Base-by-base conservation (phyloP, 2,113 vertebrate genomes). In the Myotis brandtii region DNA sequence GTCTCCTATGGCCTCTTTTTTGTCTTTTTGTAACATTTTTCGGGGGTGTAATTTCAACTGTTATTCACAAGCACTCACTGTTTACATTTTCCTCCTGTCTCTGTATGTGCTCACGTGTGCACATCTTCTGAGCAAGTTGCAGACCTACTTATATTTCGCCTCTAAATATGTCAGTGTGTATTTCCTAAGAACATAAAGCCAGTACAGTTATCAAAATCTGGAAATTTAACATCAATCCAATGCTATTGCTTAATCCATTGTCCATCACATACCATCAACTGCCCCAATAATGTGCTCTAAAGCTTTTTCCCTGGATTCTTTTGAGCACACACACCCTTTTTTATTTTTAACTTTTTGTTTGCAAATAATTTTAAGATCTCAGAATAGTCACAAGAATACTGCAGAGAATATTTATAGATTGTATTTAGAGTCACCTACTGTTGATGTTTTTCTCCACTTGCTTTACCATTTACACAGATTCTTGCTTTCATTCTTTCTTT, bases 281-380 rank as follows among this genome's bases (percentile, higher is more conserved):
- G 56, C 16, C 66, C 34, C 13, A 10, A 1, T 32, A n/a, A 82
- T 73, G 37, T 40, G 34, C 46, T 73, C 34, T 21, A 37, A 30
- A 79, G 48, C 48, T 87, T 37, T 76, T 17, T 7, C 52, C 69
- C 62, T 46, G 34, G 13, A 27, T 94, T 77, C 32, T 79, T 83
- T 72, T 56, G 52, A 91, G 46, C 2, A 43, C 6, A 50, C 11
- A 3, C 18, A 13, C 32, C 18, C 12, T 56, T 86, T 75, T 73
- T 77, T 30, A 75, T 27, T 54, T 94, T 95, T 86, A 69, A 46
- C 69, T 52, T 83, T 86, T 69, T 70, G 48, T 56, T 64, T 75
- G 56, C 70, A 79, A 87, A 21, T 77, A 43, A 50, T 86, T 73
- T 94, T 34, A 37, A 62, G 30, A 17, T 76, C n/a, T n/a, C 13